Conservation (phyloP, 64 coral and sea anemone genomes). For the Exaiptasia diaphana region DNA sequence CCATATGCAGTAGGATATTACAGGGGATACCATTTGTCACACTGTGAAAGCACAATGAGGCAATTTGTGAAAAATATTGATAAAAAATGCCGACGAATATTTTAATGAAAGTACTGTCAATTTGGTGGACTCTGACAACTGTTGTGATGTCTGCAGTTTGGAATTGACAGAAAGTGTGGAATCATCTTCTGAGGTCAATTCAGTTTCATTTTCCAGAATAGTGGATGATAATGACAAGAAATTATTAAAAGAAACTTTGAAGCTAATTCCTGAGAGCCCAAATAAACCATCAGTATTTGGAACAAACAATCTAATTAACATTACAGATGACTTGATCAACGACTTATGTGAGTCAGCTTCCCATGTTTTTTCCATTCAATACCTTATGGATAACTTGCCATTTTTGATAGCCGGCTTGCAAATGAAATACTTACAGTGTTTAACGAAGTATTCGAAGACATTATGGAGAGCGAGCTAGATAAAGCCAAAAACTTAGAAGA, state of each 20-base stretch:
- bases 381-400: constrained; percentile 51
- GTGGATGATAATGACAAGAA: constrained; percentile 39
- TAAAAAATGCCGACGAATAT: constrained; percentile 1
- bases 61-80: constrained; percentile 32
- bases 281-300: constrained; percentile 46
- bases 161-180: not conserved
- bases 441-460: constrained; percentile 39
- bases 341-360: constrained; percentile 9
- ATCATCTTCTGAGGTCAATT: not conserved
- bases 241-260: constrained; percentile 29
- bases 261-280: constrained; percentile 8
- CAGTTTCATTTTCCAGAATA: not conserved
- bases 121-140: not conserved
- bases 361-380: constrained; percentile 22
- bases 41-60: constrained; percentile 40
- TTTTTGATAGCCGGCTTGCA: constrained; percentile 36
- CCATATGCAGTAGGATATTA: constrained; percentile 15
- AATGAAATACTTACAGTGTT: constrained; percentile 51
- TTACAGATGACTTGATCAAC: constrained; percentile 39
- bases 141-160: not conserved
- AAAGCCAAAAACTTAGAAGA: constrained; percentile 29
- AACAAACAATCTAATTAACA: constrained; percentile 36
- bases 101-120: constrained; percentile 2
- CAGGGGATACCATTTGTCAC: constrained; percentile 21
- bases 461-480: constrained; percentile 11